Evolutionary conservation across 2,888 invertebrate genomes (phyloP), one percentile per base, ranked within the genome.

Genomic region (Drosophila melanosoma): DNA sequence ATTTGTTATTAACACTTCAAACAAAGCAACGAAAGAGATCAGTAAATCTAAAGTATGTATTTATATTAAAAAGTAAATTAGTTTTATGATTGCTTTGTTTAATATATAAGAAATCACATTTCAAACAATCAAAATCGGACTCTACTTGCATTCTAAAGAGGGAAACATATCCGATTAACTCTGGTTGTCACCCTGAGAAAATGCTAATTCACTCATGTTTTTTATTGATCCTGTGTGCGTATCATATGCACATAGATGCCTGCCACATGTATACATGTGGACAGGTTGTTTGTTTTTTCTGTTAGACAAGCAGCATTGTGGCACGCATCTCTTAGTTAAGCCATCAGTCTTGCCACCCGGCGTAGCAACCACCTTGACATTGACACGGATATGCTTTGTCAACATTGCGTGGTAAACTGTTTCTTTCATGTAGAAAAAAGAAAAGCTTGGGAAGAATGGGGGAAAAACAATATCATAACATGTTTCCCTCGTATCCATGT

Each of bases 301-400:
- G 62, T 57, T 8, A 12, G 61, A 23, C 51, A 67, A 52, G 17
- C 45, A 23, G 7, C 54, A 35, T 35, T 68, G 45, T 68, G 38
- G 23, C 40, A 69, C 42, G 52, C 35, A 42, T 42, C 32, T 33
- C 35, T 38, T 42, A 45, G 70, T 56, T 52, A 29, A 71, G 62
- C 29, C 56, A 42, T 60, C 36, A 54, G 69, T 49, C 53, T 49
- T 29, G 42, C 15, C 45, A 40, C 53, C 17, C 35, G 17, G 40
- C 5, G 3, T 4, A 11, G 38, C 49, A 20, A 36, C 45, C 54
- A 42, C 63, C 49, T 52, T 60, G 70, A 57, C 62, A 70, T 36
- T 63, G 69, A 82, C 60, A 73, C 61, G 57, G 62, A 85, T 69
- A 79, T 60, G 59, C 57, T 49, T 58, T 73, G 85, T 76, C 85